Evolutionary conservation across 2,113 vertebrate genomes (phyloP), one percentile per base, ranked within the genome.

Genomic region (Phoxinus phoxinus): DNA sequence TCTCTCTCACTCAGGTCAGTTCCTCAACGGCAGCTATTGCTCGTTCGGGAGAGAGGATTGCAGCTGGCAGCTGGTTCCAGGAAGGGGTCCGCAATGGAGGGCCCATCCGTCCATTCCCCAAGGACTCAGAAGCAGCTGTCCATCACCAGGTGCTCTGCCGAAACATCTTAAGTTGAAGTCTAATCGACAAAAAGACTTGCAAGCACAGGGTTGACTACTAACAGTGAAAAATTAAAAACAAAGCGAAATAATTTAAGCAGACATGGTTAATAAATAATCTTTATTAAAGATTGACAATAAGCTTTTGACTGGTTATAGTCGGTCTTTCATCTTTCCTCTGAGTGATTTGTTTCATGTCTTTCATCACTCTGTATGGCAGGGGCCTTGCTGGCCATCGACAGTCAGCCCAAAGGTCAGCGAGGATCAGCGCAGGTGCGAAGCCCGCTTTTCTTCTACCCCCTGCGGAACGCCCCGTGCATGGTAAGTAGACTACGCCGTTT

Each of bases 21-120:
- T 99, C 83, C 97, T 98, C 83, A 91, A 94, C 83, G 97, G 97
- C 41, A 98, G 97, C 92, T 98, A 98, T 91, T 99, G 98, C 86
- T 95, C 96, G 0, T 99, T 99, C 81, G 97, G 99, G 90, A 95
- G 96, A 8, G 96, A 93, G 2, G 94, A 96, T 73, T 99, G 97
- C 84, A 95, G 96, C 84, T 99, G 98, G 98, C 88, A 48, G 0
- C 87, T 95, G 6, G 82, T 92, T 53, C 79, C 87, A 6, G 85
- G 90, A 32, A 91, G 83, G 4, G 90, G 93, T 37, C 87, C 91
- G 69, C 90, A 90, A 10, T 99, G 97, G 97, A 93, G 89, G 85
- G 92, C 97, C 74, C 91, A 92, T 44, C 93, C 91, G n/a, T 86
- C 91, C 0, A 92, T 94, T 63, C 90, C 89, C 48, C 94, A 93